These are phyloP conservation scores for Ceratosolen fusciceps DNA, from an alignment of 1,140 invertebrate genomes.

Conservation along the genomic window DNA sequence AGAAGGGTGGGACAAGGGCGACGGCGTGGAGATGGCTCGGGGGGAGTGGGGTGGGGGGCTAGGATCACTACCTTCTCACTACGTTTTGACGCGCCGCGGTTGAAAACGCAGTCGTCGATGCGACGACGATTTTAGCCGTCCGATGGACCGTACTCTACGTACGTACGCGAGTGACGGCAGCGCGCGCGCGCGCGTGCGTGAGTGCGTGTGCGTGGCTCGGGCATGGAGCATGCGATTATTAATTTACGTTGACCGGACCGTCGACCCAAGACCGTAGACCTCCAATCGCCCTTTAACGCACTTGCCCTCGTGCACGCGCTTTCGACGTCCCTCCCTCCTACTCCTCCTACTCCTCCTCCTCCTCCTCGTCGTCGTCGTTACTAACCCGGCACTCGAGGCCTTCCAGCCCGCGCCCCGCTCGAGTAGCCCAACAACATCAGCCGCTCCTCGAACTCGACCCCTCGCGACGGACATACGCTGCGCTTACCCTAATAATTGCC, in stretches of 20 bases:
- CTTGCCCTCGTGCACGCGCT: background rate
- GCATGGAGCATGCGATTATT: background rate
- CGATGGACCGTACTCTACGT: no score
- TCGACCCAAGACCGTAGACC: background rate
- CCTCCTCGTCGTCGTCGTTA: no score
- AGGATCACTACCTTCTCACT: background rate
- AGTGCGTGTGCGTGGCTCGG: no score
- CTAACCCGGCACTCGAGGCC: no score
- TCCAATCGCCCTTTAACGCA: constrained; percentile 9
- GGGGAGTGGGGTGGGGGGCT: no score
- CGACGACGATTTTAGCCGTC: no score
- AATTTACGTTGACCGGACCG: background rate
- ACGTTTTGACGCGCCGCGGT: background rate
- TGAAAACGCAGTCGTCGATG: background rate
- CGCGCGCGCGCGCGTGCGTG: no score
- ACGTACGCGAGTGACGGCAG: background rate
- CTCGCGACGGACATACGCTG: background rate
- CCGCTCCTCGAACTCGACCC: no score
- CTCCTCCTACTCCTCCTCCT: background rate
- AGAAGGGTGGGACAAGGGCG: no score
- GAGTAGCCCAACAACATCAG: no score
- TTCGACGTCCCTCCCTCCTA: background rate
- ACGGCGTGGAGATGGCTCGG: no score
- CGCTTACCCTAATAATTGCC: background rate
- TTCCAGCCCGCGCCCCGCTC: no score